Conservation (phyloP, 2,113 vertebrate genomes). For the Elaphurus davidianus region DNA sequence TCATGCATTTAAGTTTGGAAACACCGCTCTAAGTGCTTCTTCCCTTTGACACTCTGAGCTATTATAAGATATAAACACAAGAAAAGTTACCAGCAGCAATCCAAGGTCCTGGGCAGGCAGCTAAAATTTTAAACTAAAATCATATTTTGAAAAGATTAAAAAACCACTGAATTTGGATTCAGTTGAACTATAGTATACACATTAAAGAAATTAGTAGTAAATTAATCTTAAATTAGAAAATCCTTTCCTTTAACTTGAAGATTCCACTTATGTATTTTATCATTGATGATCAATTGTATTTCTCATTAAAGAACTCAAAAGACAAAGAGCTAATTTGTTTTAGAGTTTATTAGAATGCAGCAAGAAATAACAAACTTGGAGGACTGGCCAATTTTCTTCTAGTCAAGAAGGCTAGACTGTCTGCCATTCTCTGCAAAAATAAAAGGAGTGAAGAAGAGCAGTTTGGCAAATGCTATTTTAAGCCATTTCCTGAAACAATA, state of each 20-base stretch:
- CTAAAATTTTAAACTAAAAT: constrained; percentile 71
- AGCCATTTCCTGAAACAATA: not conserved
- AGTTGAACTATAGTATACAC: not conserved
- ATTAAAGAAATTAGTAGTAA: not conserved
- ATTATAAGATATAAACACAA: constrained; percentile 87
- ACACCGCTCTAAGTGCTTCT: not conserved
- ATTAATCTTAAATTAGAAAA: not conserved
- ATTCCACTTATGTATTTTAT: not conserved
- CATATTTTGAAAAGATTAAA: constrained; percentile 75
- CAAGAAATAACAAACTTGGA: not conserved
- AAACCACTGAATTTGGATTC: not conserved
- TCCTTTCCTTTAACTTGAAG: not conserved
- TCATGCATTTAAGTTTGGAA: not conserved
- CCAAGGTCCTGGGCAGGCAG: constrained; percentile 70
- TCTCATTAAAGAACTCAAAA: not conserved
- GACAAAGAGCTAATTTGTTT: not conserved
- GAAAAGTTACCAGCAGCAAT: constrained; percentile 83
- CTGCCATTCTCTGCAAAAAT: not conserved
- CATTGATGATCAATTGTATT: not conserved
- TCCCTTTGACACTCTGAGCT: constrained; percentile 74
- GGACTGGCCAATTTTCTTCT: not conserved
- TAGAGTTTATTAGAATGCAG: not conserved
- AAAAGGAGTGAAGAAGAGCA: not conserved
- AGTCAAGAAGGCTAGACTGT: not conserved
- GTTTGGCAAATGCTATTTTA: not conserved